Base-by-base conservation (phyloP, 2,888 invertebrate species). In the Acanthococcus lagerstroemiae region DNA sequence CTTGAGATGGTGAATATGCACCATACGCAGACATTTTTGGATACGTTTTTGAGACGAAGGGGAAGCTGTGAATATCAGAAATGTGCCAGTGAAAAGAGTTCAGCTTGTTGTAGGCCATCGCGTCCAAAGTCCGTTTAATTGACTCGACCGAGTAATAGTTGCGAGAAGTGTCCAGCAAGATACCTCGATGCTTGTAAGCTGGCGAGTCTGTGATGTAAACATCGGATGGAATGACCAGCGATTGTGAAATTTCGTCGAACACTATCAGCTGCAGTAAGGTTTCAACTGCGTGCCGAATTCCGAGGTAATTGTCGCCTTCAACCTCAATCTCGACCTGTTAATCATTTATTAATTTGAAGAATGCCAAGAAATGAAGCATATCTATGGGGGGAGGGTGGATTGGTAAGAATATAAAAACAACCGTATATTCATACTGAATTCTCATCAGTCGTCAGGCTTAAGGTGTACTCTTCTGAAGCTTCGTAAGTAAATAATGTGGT, bases 21-120 rank as follows among this genome's bases (percentile, higher is more conserved):
- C 96, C 95, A 19, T 85, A 80, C 70, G 82, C 83, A 3, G 85
- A 79, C 12, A 92, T 75, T 55, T 86, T 79, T 0, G 90, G 90
- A 69, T 82, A 81, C n/a, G 83, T 82, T 72, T 81, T 81, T 0
- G 88, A 83, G 67, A 87, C 86, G 73, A 92, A 86, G 0, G 96
- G 95, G 75, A 95, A 96, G 71, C 95, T 94, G 70, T 95, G 94
- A 19, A 90, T 88, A 77, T 96, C 96, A 0, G 90, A 90, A 61
- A 92, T 88, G 73, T 92, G 90, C 95, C 95, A 95, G 74, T 96
- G 95, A 78, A 96, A 88, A 0, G 90, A 88, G 75, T 95, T 96
- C 72, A 95, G 74, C 76, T 95, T 96, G 26, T 89, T 88, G 74
- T 86, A 83, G 0, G 88, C 86, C 93, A 95, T 95, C 12, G 83